Base-by-base conservation (phyloP, 2,113 vertebrate genomes). In the Thunnus maccoyii region DNA sequence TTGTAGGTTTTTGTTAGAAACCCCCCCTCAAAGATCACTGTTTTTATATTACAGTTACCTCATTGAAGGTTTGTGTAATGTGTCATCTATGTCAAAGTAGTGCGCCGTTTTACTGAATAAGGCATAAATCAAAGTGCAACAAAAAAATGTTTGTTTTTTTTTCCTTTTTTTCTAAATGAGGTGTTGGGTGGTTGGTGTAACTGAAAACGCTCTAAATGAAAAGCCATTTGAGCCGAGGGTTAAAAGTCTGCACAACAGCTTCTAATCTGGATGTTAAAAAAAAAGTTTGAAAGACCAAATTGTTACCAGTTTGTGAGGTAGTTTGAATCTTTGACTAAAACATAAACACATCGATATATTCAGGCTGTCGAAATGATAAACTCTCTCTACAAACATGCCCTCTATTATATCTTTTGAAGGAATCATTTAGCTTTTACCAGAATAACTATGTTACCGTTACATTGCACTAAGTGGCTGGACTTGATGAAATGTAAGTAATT, bases 71-170 rank as follows among this genome's bases (percentile, higher is more conserved):
- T 44, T 63, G n/a, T 62, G 17, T 41, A 20, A 46, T 30, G 32
- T 1, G n/a, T 52, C 13, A 14, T 20, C 7, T 46, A 10, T 17
- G 47, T 76, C 7, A 17, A 10, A 82, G 16, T 36, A 44, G 51
- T 36, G 66, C 14, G 46, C 57, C 5, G 30, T 57, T 58, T 15
- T 32, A 69, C 62, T 58, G 36, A 60, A 80, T 89, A 90, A 92
- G 90, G 89, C 92, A 86, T 15, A 41, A 50, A 82, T 85, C 72
- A 90, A 89, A 93, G 89, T 90, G 86, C 87, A 74, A 78, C 32
- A 58, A 22, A 65, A 68, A 68, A 9, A 48, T 14, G 5, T 20
- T 16, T n/a, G n/a, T n/a, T 17, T 63, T 44, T 67, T 13, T 8
- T 27, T 64, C 12, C 48, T 30, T 17, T 11, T 64, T 32, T 61